These are phyloP conservation scores for Oegoconia quadripuncta DNA, from an alignment of 2,888 invertebrate species.

Conservation along the genomic window DNA sequence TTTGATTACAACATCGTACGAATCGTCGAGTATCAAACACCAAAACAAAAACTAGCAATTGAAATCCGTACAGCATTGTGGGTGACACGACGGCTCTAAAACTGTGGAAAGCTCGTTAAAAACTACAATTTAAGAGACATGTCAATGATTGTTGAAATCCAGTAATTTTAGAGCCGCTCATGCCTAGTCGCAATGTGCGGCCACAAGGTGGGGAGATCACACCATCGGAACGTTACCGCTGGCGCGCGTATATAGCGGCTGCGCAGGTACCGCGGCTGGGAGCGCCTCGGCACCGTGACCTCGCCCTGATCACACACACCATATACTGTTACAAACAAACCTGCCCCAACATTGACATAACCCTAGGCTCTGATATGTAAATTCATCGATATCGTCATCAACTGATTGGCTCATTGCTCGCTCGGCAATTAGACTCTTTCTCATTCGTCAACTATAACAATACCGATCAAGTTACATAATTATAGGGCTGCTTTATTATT, in stretches of 20 bases:
- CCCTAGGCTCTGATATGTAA: no score
- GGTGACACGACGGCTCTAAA: slow-evolving; percentile 36
- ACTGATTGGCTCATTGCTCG: no score
- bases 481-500: no score
- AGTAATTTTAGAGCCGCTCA: slow-evolving; percentile 27
- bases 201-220: slow-evolving; percentile 49
- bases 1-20: slow-evolving; percentile 30
- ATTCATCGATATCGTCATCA: no score
- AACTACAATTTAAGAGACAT: neutral
- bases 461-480: no score
- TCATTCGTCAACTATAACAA: no score
- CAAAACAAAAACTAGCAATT: slow-evolving; percentile 6
- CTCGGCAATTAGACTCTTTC: no score
- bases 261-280: slow-evolving; percentile 63
- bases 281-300: slow-evolving; percentile 41
- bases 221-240: slow-evolving; percentile 76
- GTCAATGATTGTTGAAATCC: no score
- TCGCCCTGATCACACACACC: slow-evolving; percentile 46
- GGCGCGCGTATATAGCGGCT: slow-evolving; percentile 75
- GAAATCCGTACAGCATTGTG: slow-evolving; percentile 34
- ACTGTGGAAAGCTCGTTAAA: slow-evolving; percentile 7
- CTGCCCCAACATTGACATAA: no score
- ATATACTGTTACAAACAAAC: slow-evolving; percentile 3
- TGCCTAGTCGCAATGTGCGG: slow-evolving; percentile 6
- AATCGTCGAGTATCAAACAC: slow-evolving; percentile 16